These are phyloP conservation scores for Sinosuthora webbiana DNA, from an alignment of 2,113 vertebrate genomes.

Conservation along the genomic window DNA sequence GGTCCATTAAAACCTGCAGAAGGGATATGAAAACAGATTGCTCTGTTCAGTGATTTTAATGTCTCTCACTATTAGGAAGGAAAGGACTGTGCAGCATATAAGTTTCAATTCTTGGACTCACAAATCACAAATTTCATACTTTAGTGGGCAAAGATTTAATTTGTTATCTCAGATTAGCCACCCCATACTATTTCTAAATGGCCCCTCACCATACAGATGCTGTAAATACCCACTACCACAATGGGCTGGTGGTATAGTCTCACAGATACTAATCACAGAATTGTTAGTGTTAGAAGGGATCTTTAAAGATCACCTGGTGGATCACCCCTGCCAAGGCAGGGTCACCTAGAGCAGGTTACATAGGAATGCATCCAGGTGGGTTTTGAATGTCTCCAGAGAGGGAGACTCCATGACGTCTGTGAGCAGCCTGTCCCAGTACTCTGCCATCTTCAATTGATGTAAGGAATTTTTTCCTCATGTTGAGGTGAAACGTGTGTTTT, in stretches of 20 bases:
- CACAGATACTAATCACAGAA: not conserved
- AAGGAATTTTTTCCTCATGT: not conserved
- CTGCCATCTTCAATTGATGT: accelerated
- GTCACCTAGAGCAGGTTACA: not conserved
- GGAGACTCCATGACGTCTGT: not conserved
- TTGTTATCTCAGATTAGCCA: not conserved
- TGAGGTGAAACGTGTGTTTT: not conserved
- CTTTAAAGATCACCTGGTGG: not conserved
- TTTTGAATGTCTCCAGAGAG: not conserved
- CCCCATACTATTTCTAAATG: not conserved
- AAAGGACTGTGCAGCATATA: not conserved
- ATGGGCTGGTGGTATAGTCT: not conserved
- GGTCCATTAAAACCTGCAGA: not conserved
- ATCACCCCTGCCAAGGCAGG: not conserved
- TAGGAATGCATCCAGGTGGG: not conserved
- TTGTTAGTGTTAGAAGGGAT: not conserved
- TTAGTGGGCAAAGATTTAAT: not conserved
- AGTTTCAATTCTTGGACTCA: not conserved
- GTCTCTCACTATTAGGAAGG: not conserved
- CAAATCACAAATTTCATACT: not conserved
- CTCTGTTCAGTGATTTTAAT: not conserved
- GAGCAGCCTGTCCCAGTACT: not conserved
- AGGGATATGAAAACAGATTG: not conserved
- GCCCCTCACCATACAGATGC: not conserved
- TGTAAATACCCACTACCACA: not conserved